phyloP scores from a whole-genome alignment of 2,888 invertebrate genomes.

The Spialia ferax region DNA sequence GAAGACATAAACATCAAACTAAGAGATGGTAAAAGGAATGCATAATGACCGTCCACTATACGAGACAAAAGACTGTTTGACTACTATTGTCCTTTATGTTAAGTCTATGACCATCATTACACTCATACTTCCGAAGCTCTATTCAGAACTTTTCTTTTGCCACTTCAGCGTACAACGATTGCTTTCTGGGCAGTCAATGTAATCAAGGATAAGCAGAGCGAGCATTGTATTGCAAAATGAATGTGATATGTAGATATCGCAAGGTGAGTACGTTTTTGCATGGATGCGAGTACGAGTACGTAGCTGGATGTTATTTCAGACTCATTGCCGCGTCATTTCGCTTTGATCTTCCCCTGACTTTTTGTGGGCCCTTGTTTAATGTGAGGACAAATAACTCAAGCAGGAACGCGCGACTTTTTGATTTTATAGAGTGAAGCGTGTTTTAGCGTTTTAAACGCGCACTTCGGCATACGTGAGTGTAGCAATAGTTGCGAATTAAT shows the following conservation, averaged over 20 bases:
- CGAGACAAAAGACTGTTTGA: conserved; percentile 54
- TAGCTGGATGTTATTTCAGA: conserved; percentile 76
- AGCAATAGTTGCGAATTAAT: conserved; percentile 40
- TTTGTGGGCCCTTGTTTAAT: conserved; percentile 82
- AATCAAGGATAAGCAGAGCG: background rate
- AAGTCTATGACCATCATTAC: conserved; percentile 51
- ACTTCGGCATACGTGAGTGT: conserved; percentile 81
- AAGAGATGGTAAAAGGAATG: conserved; percentile 55
- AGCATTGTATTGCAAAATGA: conserved; percentile 50
- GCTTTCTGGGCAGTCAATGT: background rate
- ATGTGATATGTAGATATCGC: conserved; percentile 48
- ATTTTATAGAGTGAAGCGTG: conserved; percentile 71
- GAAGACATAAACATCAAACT: conserved; percentile 48
- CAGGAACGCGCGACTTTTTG: conserved; percentile 75
- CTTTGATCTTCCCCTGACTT: conserved; percentile 81
- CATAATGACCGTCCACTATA: conserved; percentile 61
- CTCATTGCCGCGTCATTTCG: conserved; percentile 68
- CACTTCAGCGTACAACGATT: conserved; percentile 35
- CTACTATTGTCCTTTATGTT: conserved; percentile 64
- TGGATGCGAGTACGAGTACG: conserved; percentile 56
- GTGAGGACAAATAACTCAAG: conserved; percentile 85
- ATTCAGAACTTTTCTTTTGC: background rate
- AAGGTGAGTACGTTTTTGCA: conserved; percentile 47
- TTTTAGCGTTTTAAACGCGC: conserved; percentile 72
- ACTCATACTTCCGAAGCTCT: background rate